Percentiles rank a stretch among this genome's conserved stretches.
These are phyloP conservation scores for Rhizoglyphus robini DNA, from an alignment of 1,140 invertebrate species.

Conservation along the genomic window DNA sequence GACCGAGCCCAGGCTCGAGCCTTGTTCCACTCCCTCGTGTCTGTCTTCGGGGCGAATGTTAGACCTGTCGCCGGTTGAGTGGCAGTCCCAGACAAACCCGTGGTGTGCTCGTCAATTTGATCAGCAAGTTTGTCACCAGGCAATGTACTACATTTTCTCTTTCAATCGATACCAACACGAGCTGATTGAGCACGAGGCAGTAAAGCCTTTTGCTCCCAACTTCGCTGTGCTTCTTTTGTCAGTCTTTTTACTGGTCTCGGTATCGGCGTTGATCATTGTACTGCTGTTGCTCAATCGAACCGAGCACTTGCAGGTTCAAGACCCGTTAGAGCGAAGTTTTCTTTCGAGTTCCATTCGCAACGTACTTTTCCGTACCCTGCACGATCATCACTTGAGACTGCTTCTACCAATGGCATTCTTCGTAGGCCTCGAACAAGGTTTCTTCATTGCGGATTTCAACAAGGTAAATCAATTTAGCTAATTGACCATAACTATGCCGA, in stretches of 20 bases:
- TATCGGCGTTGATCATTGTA: constrained; percentile 23
- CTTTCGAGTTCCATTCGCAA: constrained; percentile 22
- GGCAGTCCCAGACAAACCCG: constrained; percentile 5
- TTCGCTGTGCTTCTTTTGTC: background rate
- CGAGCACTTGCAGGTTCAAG: constrained; percentile 25
- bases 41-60: too few species aligned
- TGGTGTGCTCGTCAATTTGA: constrained; percentile 15
- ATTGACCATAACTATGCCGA: too few species aligned
- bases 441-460: constrained; percentile 37
- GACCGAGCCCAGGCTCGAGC: too few species aligned
- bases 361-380: constrained; percentile 23
- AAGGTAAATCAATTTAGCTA: constrained; percentile 32
- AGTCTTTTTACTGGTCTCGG: constrained; percentile 19
- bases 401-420: constrained; percentile 35
- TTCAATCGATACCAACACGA: constrained; percentile 19
- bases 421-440: constrained; percentile 36
- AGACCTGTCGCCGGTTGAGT: background rate
- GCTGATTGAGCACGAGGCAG: background rate
- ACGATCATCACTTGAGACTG: constrained; percentile 32
- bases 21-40: too few species aligned
- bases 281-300: constrained; percentile 26
- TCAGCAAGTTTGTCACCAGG: constrained; percentile 21
- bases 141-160: constrained; percentile 24
- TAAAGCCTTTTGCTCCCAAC: background rate
- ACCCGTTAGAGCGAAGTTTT: constrained; percentile 25